Conservation (phyloP, 1,140 invertebrate genomes). For the Rhynchophorus ferrugineus region DNA sequence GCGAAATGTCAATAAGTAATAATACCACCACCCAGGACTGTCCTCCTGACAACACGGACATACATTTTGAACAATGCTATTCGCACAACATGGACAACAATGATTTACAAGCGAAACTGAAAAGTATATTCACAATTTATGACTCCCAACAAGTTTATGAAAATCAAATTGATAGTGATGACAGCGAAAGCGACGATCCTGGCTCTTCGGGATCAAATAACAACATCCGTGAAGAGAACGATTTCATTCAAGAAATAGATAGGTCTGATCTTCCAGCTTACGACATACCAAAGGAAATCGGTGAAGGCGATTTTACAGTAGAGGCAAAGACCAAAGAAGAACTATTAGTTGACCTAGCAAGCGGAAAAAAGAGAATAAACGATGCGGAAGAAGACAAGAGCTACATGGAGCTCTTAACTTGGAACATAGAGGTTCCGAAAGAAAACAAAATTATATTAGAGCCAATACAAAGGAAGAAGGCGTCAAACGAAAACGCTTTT, state of each 20-base stretch:
- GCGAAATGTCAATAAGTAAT: too few relatives aligned
- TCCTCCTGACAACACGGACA: too few relatives aligned
- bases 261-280: constrained; percentile 4
- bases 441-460: constrained; percentile 25
- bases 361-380: constrained; percentile 2
- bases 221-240: neutral
- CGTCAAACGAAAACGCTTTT: constrained; percentile 4
- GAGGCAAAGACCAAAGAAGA: constrained; percentile 22
- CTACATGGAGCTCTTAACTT: constrained; percentile 26
- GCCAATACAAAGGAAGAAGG: constrained; percentile 15
- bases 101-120: too few relatives aligned
- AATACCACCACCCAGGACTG: too few relatives aligned
- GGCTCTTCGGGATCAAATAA: too few relatives aligned
- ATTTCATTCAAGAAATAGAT: constrained; percentile 7
- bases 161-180: neutral
- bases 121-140: neutral
- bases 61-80: too few relatives aligned
- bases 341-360: constrained; percentile 1
- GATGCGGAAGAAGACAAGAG: constrained; percentile 13
- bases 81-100: too few relatives aligned
- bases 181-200: neutral
- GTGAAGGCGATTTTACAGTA: constrained; percentile 16
- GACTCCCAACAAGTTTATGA: neutral
- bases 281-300: constrained; percentile 6
- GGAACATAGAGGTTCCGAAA: constrained; percentile 22